A percentile compares a stretch with the other conserved stretches of the same genome.
Conservation (phyloP, 1,140 invertebrate species). For the Diuraphis noxia region DNA sequence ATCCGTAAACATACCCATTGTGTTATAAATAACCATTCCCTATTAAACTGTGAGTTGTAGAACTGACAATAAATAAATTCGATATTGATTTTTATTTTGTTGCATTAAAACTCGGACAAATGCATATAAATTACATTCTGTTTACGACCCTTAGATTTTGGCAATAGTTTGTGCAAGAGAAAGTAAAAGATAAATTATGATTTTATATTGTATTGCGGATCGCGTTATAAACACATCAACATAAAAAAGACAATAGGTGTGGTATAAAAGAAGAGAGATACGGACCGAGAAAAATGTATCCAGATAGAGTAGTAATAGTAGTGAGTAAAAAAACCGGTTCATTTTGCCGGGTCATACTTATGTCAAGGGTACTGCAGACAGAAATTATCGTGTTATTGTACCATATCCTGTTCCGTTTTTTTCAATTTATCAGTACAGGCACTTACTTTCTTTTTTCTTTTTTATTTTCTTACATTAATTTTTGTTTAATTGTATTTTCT, state of each 20-base stretch:
- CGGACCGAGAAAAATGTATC: background rate
- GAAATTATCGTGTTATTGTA: conserved; percentile 48
- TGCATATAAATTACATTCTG: background rate
- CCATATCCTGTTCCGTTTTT: conserved; percentile 53
- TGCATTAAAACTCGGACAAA: background rate
- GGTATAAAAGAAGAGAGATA: conserved; percentile 24
- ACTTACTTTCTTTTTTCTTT: conserved; percentile 27
- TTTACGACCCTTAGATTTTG: conserved; percentile 20
- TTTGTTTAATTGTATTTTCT: background rate
- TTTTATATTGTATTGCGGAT: conserved; percentile 3
- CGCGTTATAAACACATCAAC: background rate
- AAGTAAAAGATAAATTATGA: conserved; percentile 26
- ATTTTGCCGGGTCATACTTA: conserved; percentile 51
- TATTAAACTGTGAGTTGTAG: background rate
- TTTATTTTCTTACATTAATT: conserved; percentile 11
- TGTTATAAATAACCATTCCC: background rate
- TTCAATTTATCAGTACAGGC: conserved; percentile 4
- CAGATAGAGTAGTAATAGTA: conserved; percentile 23
- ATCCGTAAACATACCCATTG: too few relatives aligned
- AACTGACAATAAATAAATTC: background rate
- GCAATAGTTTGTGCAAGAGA: background rate
- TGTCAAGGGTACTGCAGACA: conserved; percentile 50
- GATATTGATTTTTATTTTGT: background rate
- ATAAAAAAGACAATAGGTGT: conserved; percentile 30
- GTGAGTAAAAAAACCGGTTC: conserved; percentile 46